Evolutionary conservation across 2,797 vertebrate species (phyloP).

Genomic region (Schizopygopsis malacanthus): DNA sequence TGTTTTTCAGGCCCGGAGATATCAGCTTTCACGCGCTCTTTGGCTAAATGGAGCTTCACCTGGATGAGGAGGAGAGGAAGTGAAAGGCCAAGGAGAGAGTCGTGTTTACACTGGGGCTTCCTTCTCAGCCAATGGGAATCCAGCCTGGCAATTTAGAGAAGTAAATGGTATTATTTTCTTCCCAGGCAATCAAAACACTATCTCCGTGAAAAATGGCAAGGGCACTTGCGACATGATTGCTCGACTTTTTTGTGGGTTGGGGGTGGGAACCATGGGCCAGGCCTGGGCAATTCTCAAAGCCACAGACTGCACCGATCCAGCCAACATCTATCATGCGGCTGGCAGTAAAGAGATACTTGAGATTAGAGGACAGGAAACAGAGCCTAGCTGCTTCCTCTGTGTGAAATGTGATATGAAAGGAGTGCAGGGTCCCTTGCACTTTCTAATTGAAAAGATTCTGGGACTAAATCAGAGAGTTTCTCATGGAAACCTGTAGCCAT

Average conservation of each 20-base stretch:
- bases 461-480: constrained; percentile 25
- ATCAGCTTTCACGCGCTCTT: constrained; percentile 47
- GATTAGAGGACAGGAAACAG: constrained; percentile 61
- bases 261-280: constrained; percentile 56
- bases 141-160: constrained; percentile 66
- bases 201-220: constrained; percentile 74
- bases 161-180: constrained; percentile 75
- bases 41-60: constrained; percentile 58
- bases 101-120: constrained; percentile 68
- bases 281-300: constrained; percentile 58
- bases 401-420: constrained; percentile 57
- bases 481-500: constrained; percentile 42
- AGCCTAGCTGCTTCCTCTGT: constrained; percentile 51
- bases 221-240: constrained; percentile 71
- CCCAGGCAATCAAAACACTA: constrained; percentile 76
- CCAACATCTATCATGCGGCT: constrained; percentile 61
- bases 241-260: constrained; percentile 59
- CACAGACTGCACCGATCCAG: constrained; percentile 57
- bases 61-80: constrained; percentile 51
- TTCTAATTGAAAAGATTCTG: constrained; percentile 52
- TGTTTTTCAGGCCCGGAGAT: constrained; percentile 44
- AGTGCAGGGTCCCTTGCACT: constrained; percentile 24
- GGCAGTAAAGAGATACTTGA: constrained; percentile 58
- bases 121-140: constrained; percentile 64
- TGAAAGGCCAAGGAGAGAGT: constrained; percentile 50